Percentiles rank a stretch among this genome's conserved stretches.
These are phyloP conservation scores for Capitella teleta DNA, from an alignment of 1,140 invertebrate genomes.

Conservation along the genomic window DNA sequence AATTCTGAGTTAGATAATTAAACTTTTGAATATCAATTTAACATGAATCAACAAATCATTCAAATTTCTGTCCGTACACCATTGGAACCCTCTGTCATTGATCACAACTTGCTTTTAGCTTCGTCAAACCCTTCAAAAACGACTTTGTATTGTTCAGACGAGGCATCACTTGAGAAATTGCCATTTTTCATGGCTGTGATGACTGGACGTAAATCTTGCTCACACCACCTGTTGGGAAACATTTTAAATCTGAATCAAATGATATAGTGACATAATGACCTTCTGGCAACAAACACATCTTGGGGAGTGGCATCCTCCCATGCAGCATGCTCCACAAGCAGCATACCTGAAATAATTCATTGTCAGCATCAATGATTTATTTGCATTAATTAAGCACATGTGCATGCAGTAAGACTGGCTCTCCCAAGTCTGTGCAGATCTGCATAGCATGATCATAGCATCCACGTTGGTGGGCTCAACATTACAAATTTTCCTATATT, in stretches of 20 bases:
- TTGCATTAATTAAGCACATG: conserved; percentile 7
- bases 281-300: conserved; percentile 31
- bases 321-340: conserved; percentile 41
- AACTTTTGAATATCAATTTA: too few species aligned
- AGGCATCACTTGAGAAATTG: not conserved
- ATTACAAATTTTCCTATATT: too few species aligned
- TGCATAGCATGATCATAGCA: not conserved
- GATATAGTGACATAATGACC: conserved; percentile 12
- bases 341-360: conserved; percentile 24
- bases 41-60: too few species aligned
- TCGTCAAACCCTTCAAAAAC: conserved; percentile 21
- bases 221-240: conserved; percentile 19
- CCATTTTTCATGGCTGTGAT: not conserved
- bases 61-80: too few species aligned
- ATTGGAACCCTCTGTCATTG: too few species aligned
- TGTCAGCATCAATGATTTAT: not conserved
- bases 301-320: conserved; percentile 18
- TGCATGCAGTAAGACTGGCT: not conserved
- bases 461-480: not conserved
- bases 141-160: not conserved
- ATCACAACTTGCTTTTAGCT: not conserved
- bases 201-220: conserved; percentile 18
- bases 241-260: not conserved
- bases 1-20: too few species aligned
- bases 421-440: not conserved